Conservation (phyloP, 1,140 invertebrate genomes). For the Drosophila pruinosa region DNA sequence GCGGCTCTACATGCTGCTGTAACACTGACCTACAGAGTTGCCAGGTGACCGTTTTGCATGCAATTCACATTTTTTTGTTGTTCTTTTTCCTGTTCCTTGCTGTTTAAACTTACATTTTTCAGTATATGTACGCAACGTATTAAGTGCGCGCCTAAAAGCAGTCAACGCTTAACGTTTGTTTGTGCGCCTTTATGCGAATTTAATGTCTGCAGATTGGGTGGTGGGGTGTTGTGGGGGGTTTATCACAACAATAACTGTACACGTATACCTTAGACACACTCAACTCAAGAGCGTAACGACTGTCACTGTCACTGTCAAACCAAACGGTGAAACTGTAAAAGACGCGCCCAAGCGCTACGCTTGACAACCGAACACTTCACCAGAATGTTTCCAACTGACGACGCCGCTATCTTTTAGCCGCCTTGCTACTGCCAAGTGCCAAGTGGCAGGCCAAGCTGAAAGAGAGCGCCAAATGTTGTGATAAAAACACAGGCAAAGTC, state of each 20-base stretch:
- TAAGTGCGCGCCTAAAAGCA: slow-evolving; percentile 35
- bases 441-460: neutral
- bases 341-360: slow-evolving; percentile 49
- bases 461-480: slow-evolving; percentile 59
- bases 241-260: slow-evolving; percentile 40
- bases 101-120: slow-evolving; percentile 21
- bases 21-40: slow-evolving; percentile 74
- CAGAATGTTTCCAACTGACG: slow-evolving; percentile 70
- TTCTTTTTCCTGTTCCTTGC: neutral
- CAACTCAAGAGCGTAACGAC: slow-evolving; percentile 20
- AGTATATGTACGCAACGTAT: neutral
- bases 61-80: neutral
- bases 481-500: slow-evolving; percentile 45
- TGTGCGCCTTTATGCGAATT: slow-evolving; percentile 44
- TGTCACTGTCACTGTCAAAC: slow-evolving; percentile 26
- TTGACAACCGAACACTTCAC: slow-evolving; percentile 67
- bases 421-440: neutral
- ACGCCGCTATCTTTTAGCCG: slow-evolving; percentile 51
- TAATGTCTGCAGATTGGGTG: slow-evolving; percentile 35
- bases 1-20: slow-evolving; percentile 36
- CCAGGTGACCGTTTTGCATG: slow-evolving; percentile 42
- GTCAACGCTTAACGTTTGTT: slow-evolving; percentile 36
- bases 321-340: slow-evolving; percentile 37
- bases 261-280: neutral
- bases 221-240: slow-evolving; percentile 5